Conservation (phyloP, 2,113 vertebrate genomes). For the Buteo buteo region DNA sequence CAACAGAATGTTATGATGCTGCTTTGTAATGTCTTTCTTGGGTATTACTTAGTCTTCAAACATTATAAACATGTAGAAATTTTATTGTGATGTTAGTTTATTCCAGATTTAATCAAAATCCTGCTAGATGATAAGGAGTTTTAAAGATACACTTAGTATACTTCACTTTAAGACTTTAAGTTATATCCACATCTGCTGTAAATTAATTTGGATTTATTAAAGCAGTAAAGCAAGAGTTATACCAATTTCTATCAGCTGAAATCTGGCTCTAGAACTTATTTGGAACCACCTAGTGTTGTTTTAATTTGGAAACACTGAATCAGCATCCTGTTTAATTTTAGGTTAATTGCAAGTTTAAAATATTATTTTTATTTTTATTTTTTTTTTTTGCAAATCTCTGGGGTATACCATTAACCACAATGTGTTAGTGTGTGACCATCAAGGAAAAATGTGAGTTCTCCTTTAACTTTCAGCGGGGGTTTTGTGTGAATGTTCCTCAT, state of each 20-base stretch:
- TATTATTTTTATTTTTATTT: neutral
- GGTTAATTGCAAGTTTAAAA: neutral
- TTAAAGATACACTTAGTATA: neutral
- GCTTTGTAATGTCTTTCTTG: neutral
- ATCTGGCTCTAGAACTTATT: neutral
- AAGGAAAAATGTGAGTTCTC: slow-evolving; percentile 12
- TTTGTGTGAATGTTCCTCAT: slow-evolving; percentile 52
- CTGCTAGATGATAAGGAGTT: neutral
- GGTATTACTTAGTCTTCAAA: neutral
- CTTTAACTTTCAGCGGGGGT: neutral
- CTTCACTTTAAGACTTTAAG: neutral
- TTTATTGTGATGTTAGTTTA: neutral
- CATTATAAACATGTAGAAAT: neutral
- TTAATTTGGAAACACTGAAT: slow-evolving; percentile 33
- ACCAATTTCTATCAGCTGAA: neutral
- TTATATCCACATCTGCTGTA: neutral
- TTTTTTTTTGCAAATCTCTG: neutral
- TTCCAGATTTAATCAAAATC: neutral
- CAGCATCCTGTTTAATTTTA: slow-evolving; percentile 19
- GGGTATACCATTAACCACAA: slow-evolving; percentile 36
- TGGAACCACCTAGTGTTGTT: neutral
- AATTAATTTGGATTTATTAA: neutral
- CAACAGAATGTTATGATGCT: neutral
- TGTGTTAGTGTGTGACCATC: slow-evolving; percentile 10
- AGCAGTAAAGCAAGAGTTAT: neutral